Conservation (phyloP, 2,113 vertebrate genomes). For the Pungitius pungitius region DNA sequence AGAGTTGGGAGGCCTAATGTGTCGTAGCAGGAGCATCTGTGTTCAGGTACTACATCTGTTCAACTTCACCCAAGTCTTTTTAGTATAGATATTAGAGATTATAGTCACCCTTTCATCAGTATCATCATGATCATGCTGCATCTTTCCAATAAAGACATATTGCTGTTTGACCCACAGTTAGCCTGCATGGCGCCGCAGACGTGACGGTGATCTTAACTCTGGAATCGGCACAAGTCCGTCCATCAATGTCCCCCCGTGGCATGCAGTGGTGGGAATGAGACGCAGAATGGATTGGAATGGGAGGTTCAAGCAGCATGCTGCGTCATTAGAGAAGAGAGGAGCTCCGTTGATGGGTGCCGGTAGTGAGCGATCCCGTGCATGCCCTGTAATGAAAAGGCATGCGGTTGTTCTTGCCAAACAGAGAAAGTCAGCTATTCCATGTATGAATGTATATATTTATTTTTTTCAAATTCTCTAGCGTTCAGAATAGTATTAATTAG, state of each 20-base stretch:
- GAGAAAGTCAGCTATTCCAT: background rate
- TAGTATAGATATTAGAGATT: constrained; percentile 12
- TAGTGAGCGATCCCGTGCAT: constrained; percentile 35
- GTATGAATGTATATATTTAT: no score
- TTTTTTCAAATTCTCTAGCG: no score
- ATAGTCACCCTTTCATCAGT: constrained; percentile 25
- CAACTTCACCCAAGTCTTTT: constrained; percentile 16
- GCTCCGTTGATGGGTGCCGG: constrained; percentile 26
- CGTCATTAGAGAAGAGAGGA: constrained; percentile 45
- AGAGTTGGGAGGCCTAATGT: constrained; percentile 15
- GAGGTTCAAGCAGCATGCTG: constrained; percentile 46
- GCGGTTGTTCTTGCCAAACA: background rate
- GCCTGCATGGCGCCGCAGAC: constrained; percentile 19
- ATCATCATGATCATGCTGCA: constrained; percentile 12
- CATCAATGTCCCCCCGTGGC: constrained; percentile 55
- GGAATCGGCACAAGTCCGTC: constrained; percentile 46
- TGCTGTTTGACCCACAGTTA: constrained; percentile 17
- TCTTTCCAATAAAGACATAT: constrained; percentile 20
- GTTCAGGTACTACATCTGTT: background rate
- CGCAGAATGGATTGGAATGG: constrained; percentile 54
- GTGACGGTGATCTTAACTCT: constrained; percentile 28
- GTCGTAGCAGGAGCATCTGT: constrained; percentile 22
- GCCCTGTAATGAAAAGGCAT: constrained; percentile 20
- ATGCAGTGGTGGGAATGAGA: constrained; percentile 45
- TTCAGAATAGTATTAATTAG: background rate